Base-by-base conservation (phyloP, 2,888 invertebrate genomes). In the Tetranychus truncatus region DNA sequence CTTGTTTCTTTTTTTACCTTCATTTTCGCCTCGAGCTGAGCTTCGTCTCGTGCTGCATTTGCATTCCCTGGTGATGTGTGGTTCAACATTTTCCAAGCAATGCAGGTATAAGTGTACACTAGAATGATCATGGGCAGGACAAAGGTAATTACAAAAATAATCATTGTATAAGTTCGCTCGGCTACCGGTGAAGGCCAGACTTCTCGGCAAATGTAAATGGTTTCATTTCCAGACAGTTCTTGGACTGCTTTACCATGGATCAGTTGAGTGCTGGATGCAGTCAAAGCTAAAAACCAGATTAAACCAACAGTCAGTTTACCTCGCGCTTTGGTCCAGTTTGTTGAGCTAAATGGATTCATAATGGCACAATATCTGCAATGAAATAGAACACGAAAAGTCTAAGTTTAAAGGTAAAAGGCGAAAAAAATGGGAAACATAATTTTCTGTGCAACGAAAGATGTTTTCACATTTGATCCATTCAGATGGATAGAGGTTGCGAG, bases 41-140 rank as follows among this genome's bases (percentile, higher is more conserved):
- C 81, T 45, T 80, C 79, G 78, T 85, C 84, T 74, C 85, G 78
- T 21, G 79, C 79, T 8, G 80, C 80, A 77, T 85, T 83, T 0
- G 84, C 83, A 77, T 84, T 84, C 24, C 84, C 84, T 1, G 85
- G 84, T 0, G 82, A 79, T 20, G 81, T 81, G 45, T 83, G 80
- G 72, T 81, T 79, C 82, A 84, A 84, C 77, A 85, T 80, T 75
- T 82, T 80, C 77, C 80, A 80, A 45, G 83, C 83, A 20, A 85
- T 83, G 74, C 82, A 81, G 45, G 83, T 80, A 79, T 85, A 85
- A 15, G 84, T 83, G 76, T 82, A 81, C 6, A 81, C 81, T 55
- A 85, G 79, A 18, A 82, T 81, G n/a, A 81, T 71, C 76, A 85
- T 80, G 0, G 84, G 84, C 4, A 84, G 78, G 9, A 82, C 79